Conservation (phyloP, 2,797 vertebrate species). For the Lithobates pipiens region DNA sequence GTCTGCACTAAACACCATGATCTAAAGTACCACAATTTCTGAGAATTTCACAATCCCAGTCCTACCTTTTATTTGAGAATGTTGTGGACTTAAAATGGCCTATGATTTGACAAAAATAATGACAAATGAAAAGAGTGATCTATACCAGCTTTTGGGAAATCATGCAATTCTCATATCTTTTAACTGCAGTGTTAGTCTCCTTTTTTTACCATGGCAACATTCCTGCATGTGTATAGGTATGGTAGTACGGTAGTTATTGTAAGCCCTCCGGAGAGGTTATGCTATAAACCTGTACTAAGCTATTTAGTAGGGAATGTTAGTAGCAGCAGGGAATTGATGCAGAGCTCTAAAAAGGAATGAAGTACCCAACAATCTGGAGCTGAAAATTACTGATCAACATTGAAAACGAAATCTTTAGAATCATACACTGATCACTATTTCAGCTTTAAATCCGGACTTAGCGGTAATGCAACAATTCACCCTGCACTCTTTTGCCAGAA, state of each 20-base stretch:
- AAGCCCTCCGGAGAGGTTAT: background rate
- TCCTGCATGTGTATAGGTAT: background rate
- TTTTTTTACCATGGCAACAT: constrained; percentile 8
- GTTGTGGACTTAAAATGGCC: background rate
- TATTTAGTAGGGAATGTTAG: background rate
- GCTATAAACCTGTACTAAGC: background rate
- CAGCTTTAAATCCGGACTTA: no score
- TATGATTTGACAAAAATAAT: background rate
- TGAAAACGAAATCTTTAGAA: no score
- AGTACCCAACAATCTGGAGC: no score
- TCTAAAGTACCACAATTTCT: background rate
- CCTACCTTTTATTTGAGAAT: background rate
- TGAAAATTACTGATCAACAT: no score
- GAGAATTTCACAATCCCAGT: background rate
- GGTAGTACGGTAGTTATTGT: constrained; percentile 5
- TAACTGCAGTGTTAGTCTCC: background rate
- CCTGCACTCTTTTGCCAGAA: no score
- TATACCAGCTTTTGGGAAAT: background rate
- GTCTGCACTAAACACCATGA: background rate
- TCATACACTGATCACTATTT: no score
- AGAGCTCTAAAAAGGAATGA: no score
- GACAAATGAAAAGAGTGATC: background rate
- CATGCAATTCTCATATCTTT: constrained; percentile 1
- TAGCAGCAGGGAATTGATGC: background rate
- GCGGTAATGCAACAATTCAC: no score